Percentiles rank a stretch among this genome's conserved stretches.
phyloP scores from a whole-genome alignment of 2,797 vertebrate species.

The Chiroxiphia lanceolata region DNA sequence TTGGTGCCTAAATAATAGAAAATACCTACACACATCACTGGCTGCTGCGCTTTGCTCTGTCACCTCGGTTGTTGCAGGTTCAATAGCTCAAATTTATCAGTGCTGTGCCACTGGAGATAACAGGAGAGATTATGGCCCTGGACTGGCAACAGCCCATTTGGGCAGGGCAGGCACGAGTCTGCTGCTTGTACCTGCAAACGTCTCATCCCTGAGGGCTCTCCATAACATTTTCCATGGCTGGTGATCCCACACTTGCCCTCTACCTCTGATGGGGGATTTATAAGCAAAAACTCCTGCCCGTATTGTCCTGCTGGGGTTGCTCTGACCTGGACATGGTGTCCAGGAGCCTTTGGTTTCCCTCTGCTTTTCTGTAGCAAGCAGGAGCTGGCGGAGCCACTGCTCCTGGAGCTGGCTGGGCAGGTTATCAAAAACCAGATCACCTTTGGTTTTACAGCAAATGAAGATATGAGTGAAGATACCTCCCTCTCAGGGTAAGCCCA shows the following conservation, averaged over 20 bases:
- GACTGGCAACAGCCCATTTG: not conserved
- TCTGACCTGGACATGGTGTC: fast-evolving
- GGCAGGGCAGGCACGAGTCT: not conserved
- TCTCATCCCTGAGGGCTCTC: not conserved
- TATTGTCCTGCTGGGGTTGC: fast-evolving
- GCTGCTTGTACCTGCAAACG: not conserved
- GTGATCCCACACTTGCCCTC: not conserved
- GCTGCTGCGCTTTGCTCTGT: not conserved
- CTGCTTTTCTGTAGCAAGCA: not conserved
- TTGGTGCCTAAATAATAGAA: not conserved
- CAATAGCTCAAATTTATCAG: not conserved
- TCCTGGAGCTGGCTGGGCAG: not conserved
- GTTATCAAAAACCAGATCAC: not conserved
- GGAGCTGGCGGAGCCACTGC: not conserved
- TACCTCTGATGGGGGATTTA: not conserved
- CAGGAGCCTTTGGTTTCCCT: not conserved
- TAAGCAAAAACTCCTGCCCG: fast-evolving
- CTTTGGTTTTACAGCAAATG: not conserved
- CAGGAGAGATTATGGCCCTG: not conserved
- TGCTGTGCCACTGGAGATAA: not conserved
- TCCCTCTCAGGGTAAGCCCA: not conserved
- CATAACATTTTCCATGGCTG: fast-evolving
- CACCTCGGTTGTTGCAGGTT: not conserved
- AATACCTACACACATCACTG: not conserved
- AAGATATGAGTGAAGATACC: not conserved